These are phyloP conservation scores for Calephelis perditalis DNA, from an alignment of 2,888 invertebrate species.

Conservation along the genomic window DNA sequence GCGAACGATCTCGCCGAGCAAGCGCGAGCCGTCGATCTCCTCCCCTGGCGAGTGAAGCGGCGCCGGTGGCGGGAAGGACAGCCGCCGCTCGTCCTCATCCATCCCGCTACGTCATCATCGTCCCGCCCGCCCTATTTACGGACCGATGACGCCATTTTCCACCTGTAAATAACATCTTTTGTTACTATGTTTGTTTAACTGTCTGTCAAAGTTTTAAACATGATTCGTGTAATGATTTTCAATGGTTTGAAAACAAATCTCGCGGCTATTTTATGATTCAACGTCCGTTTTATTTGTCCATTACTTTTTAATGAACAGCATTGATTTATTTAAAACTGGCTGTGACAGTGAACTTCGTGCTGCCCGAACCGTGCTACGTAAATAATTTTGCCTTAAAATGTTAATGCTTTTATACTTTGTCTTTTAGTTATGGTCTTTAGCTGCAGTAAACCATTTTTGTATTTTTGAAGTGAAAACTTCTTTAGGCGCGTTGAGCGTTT, in stretches of 20 bases:
- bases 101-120: conserved; percentile 58
- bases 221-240: conserved; percentile 12
- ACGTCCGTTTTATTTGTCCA: conserved; percentile 1
- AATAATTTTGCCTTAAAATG: too few relatives aligned
- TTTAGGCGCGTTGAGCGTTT: too few relatives aligned
- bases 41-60: conserved; percentile 74
- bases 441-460: too few relatives aligned
- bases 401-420: too few relatives aligned
- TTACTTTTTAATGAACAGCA: conserved; percentile 1
- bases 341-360: too few relatives aligned
- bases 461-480: too few relatives aligned
- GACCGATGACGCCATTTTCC: conserved; percentile 59
- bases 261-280: background rate
- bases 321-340: too few relatives aligned
- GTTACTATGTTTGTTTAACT: conserved; percentile 29
- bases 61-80: conserved; percentile 75
- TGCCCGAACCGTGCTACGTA: too few relatives aligned
- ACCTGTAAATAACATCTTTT: conserved; percentile 46
- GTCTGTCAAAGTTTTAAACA: conserved; percentile 12
- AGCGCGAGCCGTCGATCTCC: conserved; percentile 73
- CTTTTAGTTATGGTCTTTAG: too few relatives aligned
- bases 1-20: conserved; percentile 70
- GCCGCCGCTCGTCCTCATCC: conserved; percentile 74
- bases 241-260: conserved; percentile 1
- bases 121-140: conserved; percentile 60